phyloP scores from a whole-genome alignment of 2,797 vertebrate species.

The Poecilia wingei region DNA sequence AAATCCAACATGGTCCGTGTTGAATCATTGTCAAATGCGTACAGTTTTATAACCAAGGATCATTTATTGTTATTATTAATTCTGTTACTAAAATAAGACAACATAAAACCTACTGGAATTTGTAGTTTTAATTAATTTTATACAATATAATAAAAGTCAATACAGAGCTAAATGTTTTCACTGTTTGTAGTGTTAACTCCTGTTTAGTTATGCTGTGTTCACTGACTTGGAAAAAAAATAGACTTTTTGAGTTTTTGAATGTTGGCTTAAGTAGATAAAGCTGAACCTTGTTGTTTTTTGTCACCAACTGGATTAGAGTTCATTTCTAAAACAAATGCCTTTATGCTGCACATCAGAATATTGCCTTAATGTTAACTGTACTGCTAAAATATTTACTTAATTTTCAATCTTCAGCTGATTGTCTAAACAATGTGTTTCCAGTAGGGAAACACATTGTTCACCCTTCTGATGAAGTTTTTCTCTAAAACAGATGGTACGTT shows the following conservation, averaged over 20 bases:
- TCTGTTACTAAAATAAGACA: no score
- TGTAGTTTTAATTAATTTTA: no score
- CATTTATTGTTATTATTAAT: no score
- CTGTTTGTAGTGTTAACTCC: neutral
- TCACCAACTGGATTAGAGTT: neutral
- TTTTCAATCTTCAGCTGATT: neutral
- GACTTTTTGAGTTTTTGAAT: neutral
- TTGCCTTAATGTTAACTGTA: neutral
- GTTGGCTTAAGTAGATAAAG: neutral
- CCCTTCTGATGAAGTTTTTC: neutral
- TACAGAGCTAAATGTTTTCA: no score
- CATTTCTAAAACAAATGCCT: neutral
- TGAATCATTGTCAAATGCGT: no score
- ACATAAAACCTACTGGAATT: no score
- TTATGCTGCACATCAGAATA: neutral
- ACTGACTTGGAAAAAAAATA: neutral
- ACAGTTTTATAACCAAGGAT: no score
- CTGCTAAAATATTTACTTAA: neutral
- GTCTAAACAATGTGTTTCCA: neutral
- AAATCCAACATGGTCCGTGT: no score
- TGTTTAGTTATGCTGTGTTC: neutral
- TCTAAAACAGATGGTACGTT: conserved; percentile 6
- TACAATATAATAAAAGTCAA: no score
- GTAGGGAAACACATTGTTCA: no score
- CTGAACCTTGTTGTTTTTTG: neutral